Evolutionary conservation across 1,140 invertebrate genomes (phyloP), one percentile per base, ranked within the genome.

Genomic region (Caerostris darwini): DNA sequence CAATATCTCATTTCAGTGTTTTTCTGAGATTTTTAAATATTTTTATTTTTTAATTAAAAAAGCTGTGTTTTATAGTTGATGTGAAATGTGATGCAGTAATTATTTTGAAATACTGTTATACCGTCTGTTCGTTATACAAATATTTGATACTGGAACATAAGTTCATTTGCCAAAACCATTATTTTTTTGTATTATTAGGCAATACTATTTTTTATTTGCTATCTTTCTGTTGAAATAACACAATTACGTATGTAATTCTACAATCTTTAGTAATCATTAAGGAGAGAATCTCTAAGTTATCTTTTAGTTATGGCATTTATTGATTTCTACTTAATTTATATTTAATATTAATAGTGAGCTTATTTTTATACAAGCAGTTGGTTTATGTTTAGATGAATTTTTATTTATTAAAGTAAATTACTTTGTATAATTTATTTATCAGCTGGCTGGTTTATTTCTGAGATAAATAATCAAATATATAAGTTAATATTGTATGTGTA

Each of bases 271-370:
- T 34, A 2, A 34, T 34, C 34, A 34, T 77, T n/a, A 67, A 67
- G 8, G 4, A 12, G 3, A 77, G 71, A 77, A 77, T 77, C 71
- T 77, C 71, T 4, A 50, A 50, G 3, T 12, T 12, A 77, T 14
- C 3, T 53, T 6, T 8, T 50, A n/a, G 14, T 77, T 10, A 50
- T 14, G 71, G 12, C 12, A 77, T 12, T 77, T 19, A 77, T 64
- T 64, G 17, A 5, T 71, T 34, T 77, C 71, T 77, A 77, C 71
- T 77, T 77, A 77, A 77, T 77, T 3, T 77, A 50, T 77, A 50
- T 77, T 77, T 77, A 53, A 8, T 77, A 77, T 77, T 34, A 34
- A 53, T 77, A 77, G 71, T 77, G 71, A 77, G 71, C 71, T 77
- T 77, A 77, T 77, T 50, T 77, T 69, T 77, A 12, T 12, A 53